Conservation (phyloP, 2,888 invertebrate species). For the Acanthosepion lycidas region DNA sequence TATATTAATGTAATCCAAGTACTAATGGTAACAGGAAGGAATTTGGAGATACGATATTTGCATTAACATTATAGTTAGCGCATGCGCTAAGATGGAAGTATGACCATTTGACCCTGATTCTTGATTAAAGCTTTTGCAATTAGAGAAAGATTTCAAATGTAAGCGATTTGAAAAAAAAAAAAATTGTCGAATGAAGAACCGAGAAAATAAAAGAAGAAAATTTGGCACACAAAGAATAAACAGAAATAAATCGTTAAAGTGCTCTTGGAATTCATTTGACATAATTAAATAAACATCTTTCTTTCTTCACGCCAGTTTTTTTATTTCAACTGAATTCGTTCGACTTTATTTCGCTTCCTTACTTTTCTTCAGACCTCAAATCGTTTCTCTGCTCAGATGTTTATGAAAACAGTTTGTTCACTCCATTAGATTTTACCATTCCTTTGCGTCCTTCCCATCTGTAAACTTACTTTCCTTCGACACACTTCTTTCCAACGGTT, state of each 20-base stretch:
- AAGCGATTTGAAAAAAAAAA: background rate
- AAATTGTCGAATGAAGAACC: background rate
- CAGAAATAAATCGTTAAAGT: background rate
- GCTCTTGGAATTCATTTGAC: background rate
- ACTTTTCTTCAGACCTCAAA: background rate
- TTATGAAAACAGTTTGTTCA: background rate
- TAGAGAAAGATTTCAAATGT: background rate
- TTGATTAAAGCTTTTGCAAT: background rate
- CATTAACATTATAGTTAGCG: background rate
- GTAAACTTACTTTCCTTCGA: background rate
- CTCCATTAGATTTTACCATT: background rate
- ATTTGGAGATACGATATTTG: background rate
- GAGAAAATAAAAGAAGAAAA: background rate
- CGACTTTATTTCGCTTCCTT: background rate
- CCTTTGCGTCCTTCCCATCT: background rate
- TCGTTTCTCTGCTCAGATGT: background rate
- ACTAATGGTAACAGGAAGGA: background rate
- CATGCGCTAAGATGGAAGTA: background rate
- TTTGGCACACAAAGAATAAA: background rate
- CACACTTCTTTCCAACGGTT: fast-evolving
- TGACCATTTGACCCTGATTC: background rate
- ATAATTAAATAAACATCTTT: background rate
- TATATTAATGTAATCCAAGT: background rate
- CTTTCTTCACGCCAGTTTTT: background rate
- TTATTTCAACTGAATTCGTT: background rate